These are phyloP conservation scores for Ormyrus nitidulus DNA, from an alignment of 2,888 invertebrate genomes.

Conservation along the genomic window DNA sequence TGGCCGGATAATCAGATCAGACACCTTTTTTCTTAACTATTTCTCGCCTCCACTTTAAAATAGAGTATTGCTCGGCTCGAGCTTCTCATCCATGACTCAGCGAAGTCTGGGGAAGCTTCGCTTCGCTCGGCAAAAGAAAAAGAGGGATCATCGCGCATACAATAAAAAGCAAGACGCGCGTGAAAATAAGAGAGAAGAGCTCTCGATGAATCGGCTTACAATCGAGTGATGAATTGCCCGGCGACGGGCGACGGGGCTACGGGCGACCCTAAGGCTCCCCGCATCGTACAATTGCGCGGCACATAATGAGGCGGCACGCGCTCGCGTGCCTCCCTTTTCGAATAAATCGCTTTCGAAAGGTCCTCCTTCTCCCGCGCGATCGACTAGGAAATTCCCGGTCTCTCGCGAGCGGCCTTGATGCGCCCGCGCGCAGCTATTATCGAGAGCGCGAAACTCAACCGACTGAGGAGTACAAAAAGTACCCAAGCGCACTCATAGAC, in stretches of 20 bases:
- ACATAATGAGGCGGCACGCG: constrained; percentile 1
- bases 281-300: neutral
- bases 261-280: neutral
- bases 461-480: too few relatives aligned
- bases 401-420: constrained; percentile 33
- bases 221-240: constrained; percentile 38
- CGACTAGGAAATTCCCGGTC: constrained; percentile 32
- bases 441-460: too few relatives aligned
- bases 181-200: constrained; percentile 4
- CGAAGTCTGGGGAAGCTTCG: neutral
- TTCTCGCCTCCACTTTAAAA: too few relatives aligned
- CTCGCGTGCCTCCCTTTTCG: constrained; percentile 6
- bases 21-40: too few relatives aligned
- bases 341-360: constrained; percentile 34
- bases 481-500: too few relatives aligned
- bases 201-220: constrained; percentile 47
- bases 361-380: neutral
- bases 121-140: neutral
- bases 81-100: constrained; percentile 8
- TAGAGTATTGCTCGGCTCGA: neutral
- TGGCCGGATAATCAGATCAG: too few relatives aligned
- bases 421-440: neutral
- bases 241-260: neutral
- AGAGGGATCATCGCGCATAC: neutral
- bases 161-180: neutral